A percentile compares a stretch with the other conserved stretches of the same genome.
Conservation (phyloP, 2,797 vertebrate genomes). For the Fistularia commersonii region DNA sequence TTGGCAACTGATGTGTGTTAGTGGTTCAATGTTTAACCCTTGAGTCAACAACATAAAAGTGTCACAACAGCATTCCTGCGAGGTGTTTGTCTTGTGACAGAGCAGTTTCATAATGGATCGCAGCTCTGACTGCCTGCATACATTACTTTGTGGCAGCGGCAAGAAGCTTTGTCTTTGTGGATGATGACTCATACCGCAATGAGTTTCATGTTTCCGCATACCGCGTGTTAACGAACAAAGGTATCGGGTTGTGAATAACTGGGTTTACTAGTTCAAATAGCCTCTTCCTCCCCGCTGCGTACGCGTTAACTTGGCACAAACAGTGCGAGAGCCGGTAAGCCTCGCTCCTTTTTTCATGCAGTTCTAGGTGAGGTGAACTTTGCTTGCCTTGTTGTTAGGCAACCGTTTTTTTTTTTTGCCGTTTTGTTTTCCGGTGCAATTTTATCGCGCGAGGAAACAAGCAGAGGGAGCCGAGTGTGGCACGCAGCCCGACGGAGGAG, state of each 20-base stretch:
- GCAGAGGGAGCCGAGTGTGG: slow-evolving; percentile 7
- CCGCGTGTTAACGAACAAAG: slow-evolving; percentile 36
- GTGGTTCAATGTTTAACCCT: slow-evolving; percentile 68
- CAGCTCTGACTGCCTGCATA: slow-evolving; percentile 21
- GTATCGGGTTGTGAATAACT: slow-evolving; percentile 27
- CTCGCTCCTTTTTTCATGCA: slow-evolving; percentile 11
- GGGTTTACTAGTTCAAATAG: slow-evolving; percentile 46
- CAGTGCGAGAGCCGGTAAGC: slow-evolving; percentile 44
- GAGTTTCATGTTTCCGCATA: slow-evolving; percentile 54
- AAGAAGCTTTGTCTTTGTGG: slow-evolving; percentile 30
- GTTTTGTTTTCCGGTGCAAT: slow-evolving; percentile 16
- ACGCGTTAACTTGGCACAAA: neutral
- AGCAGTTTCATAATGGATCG: slow-evolving; percentile 61
- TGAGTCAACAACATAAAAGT: slow-evolving; percentile 65
- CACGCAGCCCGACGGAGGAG: slow-evolving; percentile 30
- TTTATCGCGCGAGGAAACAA: slow-evolving; percentile 36
- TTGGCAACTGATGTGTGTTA: slow-evolving; percentile 43
- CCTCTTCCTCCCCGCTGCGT: slow-evolving; percentile 29
- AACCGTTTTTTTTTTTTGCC: slow-evolving; percentile 24
- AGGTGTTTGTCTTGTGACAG: slow-evolving; percentile 63
- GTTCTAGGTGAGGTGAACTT: slow-evolving; percentile 50
- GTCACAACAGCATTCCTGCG: slow-evolving; percentile 70
- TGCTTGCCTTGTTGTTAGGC: slow-evolving; percentile 51
- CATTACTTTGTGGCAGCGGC: slow-evolving; percentile 42
- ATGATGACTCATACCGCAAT: slow-evolving; percentile 24